Evolutionary conservation across 2,888 invertebrate species (phyloP).

Genomic region (Leucophora obtusa): DNA sequence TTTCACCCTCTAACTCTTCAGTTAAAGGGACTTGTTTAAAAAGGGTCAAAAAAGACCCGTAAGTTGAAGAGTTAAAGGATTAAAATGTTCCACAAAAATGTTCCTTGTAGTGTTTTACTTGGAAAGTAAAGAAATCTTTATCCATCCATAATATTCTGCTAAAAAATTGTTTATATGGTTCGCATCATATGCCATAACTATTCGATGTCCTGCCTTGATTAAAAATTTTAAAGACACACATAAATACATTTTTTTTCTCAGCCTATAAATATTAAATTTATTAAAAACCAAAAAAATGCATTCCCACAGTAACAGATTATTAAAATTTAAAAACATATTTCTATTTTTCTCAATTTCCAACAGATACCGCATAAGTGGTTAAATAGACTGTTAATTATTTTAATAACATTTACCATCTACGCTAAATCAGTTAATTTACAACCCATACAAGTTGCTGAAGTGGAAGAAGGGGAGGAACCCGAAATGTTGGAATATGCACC

Average conservation of each 20-base stretch:
- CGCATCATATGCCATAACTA: too few relatives aligned
- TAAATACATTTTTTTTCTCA: background rate
- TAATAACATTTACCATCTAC: constrained; percentile 56
- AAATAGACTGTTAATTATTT: constrained; percentile 53
- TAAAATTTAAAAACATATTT: constrained; percentile 25
- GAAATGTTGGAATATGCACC: constrained; percentile 76
- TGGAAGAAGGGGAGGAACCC: constrained; percentile 68
- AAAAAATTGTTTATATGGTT: too few relatives aligned
- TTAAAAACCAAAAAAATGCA: background rate
- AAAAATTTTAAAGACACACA: constrained; percentile 22
- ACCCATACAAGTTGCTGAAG: constrained; percentile 67
- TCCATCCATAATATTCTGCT: too few relatives aligned
- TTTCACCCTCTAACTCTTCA: too few relatives aligned
- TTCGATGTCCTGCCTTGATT: too few relatives aligned
- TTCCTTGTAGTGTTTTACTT: too few relatives aligned
- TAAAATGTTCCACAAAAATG: too few relatives aligned
- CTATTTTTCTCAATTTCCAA: constrained; percentile 38
- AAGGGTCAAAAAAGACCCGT: too few relatives aligned
- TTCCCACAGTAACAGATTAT: constrained; percentile 33
- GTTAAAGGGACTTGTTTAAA: too few relatives aligned
- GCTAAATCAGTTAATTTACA: constrained; percentile 60
- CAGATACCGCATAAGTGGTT: constrained; percentile 61
- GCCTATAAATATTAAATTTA: constrained; percentile 3
- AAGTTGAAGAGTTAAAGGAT: too few relatives aligned
- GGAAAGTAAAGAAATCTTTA: too few relatives aligned